These are phyloP conservation scores for Pelmatolapia mariae DNA, from an alignment of 2,113 vertebrate genomes.

Conservation along the genomic window DNA sequence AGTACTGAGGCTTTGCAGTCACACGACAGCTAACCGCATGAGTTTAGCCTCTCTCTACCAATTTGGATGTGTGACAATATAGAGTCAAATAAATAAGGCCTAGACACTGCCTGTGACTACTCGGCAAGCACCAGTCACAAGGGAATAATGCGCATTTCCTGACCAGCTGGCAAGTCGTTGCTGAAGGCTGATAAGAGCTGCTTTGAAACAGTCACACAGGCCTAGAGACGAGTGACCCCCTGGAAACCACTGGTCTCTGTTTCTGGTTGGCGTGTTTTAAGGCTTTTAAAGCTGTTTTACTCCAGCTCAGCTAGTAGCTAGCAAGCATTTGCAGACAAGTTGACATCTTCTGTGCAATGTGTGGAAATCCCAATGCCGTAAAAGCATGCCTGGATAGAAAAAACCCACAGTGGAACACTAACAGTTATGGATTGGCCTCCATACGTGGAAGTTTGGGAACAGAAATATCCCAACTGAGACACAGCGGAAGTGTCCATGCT, in stretches of 20 bases:
- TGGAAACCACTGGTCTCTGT: not conserved
- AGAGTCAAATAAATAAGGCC: not conserved
- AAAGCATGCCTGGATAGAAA: not conserved
- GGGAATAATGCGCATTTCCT: not conserved
- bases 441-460: not conserved
- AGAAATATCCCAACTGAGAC: not conserved
- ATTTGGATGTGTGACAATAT: not conserved
- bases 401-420: rapidly evolving
- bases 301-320: not conserved
- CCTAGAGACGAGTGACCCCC: not conserved
- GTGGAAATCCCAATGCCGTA: not conserved
- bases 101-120: not conserved
- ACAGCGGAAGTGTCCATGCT: not conserved
- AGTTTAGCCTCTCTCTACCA: not conserved
- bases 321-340: not conserved
- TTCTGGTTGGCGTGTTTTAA: not conserved
- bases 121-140: not conserved
- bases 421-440: not conserved
- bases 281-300: not conserved
- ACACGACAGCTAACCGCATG: not conserved
- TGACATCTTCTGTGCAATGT: not conserved
- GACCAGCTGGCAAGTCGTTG: not conserved
- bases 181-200: not conserved
- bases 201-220: not conserved
- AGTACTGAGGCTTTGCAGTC: not conserved